A percentile compares a stretch with the other conserved stretches of the same genome.
These are phyloP conservation scores for Mohoua ochrocephala DNA, from an alignment of 2,113 vertebrate species.

Conservation along the genomic window DNA sequence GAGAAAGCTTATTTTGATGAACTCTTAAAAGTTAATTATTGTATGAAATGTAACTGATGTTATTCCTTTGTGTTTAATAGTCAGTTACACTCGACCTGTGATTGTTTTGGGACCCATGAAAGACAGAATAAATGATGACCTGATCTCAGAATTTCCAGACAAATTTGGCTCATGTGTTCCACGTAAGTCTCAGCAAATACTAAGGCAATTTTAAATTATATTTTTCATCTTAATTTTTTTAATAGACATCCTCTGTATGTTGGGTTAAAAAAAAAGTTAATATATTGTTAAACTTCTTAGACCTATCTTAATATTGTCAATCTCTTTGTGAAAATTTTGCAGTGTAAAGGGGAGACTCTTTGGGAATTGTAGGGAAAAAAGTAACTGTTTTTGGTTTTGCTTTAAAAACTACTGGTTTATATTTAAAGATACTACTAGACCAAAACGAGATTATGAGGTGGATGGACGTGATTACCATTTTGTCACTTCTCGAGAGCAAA, in stretches of 20 bases:
- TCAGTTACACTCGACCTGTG: constrained; percentile 92
- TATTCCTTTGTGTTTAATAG: constrained; percentile 68
- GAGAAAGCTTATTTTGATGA: not conserved
- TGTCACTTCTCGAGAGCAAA: constrained; percentile 92
- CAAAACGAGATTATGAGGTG: constrained; percentile 96
- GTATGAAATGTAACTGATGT: not conserved
- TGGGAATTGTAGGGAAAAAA: not conserved
- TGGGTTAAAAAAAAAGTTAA: not conserved
- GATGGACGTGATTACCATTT: constrained; percentile 97
- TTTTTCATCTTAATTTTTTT: not conserved
- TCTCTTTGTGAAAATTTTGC: not conserved
- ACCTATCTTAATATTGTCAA: not conserved
- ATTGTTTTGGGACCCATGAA: constrained; percentile 98
- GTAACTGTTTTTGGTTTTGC: not conserved
- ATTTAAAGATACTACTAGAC: constrained; percentile 91
- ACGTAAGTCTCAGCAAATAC: constrained; percentile 78
- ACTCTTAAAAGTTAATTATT: not conserved
- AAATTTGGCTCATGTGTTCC: constrained; percentile 98
- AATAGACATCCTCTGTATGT: not conserved
- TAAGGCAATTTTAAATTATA: not conserved
- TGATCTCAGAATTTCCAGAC: constrained; percentile 98
- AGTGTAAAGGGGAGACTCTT: not conserved
- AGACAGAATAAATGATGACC: constrained; percentile 94
- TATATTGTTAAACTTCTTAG: not conserved
- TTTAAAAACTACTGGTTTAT: not conserved